Evolutionary conservation across 2,113 vertebrate genomes (phyloP).

Genomic region (Myanophis thanlyinensis): DNA sequence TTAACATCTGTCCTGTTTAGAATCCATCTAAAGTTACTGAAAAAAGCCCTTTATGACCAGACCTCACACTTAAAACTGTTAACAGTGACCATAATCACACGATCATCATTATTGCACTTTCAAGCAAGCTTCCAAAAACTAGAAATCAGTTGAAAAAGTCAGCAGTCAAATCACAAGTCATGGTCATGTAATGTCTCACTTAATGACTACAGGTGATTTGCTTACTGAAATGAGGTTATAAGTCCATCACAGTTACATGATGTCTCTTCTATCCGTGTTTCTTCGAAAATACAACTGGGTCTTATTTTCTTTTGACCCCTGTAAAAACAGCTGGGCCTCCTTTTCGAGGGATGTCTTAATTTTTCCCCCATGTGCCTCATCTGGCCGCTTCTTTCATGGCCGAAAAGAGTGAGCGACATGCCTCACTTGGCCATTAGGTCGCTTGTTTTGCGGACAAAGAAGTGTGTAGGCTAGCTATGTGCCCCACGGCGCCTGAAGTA

Average conservation of each 20-base stretch:
- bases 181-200: background rate
- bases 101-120: background rate
- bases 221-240: background rate
- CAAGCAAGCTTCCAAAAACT: background rate
- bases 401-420: too few relatives aligned
- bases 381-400: too few relatives aligned
- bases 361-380: too few relatives aligned
- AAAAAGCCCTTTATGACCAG: background rate
- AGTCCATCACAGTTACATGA: background rate
- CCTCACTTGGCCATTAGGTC: too few relatives aligned
- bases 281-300: too few relatives aligned
- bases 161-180: background rate
- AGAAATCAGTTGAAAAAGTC: background rate
- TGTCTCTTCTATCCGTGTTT: too few relatives aligned
- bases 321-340: too few relatives aligned
- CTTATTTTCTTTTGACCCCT: too few relatives aligned
- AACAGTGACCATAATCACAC: background rate
- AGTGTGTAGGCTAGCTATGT: too few relatives aligned
- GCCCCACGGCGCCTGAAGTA: too few relatives aligned
- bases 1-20: background rate
- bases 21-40: background rate
- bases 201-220: background rate
- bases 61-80: background rate
- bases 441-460: too few relatives aligned
- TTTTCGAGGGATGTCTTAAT: too few relatives aligned